Evolutionary conservation across 2,113 vertebrate species (phyloP).

Genomic region (Crotalus horridus): DNA sequence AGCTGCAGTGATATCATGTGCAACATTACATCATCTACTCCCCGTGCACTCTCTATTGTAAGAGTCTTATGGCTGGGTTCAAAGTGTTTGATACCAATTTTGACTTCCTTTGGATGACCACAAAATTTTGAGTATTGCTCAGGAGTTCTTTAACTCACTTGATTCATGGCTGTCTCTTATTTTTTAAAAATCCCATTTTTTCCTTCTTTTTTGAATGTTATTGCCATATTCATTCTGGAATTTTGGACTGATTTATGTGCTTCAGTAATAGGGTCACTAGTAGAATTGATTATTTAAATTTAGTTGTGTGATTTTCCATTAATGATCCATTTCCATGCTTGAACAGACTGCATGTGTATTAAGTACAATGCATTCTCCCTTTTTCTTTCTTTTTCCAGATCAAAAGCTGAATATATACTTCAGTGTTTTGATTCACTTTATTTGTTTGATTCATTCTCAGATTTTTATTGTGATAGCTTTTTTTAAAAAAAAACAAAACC

Average conservation of each 20-base stretch:
- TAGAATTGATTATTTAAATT: neutral
- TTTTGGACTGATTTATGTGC: neutral
- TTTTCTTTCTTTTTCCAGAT: neutral
- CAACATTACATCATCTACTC: neutral
- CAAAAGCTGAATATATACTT: neutral
- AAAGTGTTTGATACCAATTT: constrained; percentile 30
- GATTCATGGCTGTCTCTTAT: neutral
- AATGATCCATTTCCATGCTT: neutral
- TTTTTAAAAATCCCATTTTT: constrained; percentile 1
- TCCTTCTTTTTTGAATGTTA: neutral
- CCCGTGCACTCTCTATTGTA: neutral
- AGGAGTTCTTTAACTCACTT: constrained; percentile 1
- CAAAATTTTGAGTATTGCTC: neutral
- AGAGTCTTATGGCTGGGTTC: neutral
- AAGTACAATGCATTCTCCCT: neutral
- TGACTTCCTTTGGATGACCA: constrained; percentile 22
- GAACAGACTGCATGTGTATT: neutral
- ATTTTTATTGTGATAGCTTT: neutral
- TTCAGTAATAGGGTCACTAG: constrained; percentile 24
- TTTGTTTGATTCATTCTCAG: neutral
- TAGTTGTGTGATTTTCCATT: constrained; percentile 4
- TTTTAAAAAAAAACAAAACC: neutral
- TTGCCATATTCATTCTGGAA: constrained; percentile 28
- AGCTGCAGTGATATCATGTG: neutral
- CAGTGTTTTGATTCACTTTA: neutral